Evolutionary conservation across 2,113 vertebrate species (phyloP).

Genomic region (Chinchilla lanigera): DNA sequence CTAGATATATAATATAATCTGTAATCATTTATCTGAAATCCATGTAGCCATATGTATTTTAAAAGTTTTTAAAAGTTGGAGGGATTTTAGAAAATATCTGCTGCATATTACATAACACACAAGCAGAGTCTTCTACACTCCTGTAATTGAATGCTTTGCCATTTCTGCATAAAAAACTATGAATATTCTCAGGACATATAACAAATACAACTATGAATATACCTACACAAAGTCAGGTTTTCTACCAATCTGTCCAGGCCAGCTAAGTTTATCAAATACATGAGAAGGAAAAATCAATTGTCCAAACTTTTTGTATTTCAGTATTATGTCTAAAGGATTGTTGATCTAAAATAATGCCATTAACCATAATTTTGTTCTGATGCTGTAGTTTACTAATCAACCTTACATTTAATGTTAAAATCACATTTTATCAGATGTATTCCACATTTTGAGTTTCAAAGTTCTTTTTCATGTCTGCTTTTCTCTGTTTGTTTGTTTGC

Average conservation of each 20-base stretch:
- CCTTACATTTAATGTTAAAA: neutral
- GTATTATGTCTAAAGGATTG: neutral
- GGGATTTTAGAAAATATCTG: constrained; percentile 6
- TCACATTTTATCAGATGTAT: neutral
- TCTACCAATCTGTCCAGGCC: constrained; percentile 3
- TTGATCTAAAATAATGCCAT: neutral
- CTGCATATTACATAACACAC: neutral
- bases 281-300: neutral
- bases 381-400: neutral
- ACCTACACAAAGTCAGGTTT: neutral
- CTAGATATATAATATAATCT: neutral
- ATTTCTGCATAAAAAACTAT: constrained; percentile 5
- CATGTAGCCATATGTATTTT: neutral
- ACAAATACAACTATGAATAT: constrained; percentile 6
- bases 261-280: neutral
- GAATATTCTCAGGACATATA: neutral
- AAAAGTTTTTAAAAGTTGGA: neutral
- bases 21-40: constrained; percentile 8
- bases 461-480: neutral
- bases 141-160: neutral
- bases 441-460: neutral
- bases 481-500: neutral
- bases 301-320: neutral
- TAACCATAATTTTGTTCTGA: neutral
- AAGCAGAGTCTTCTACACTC: neutral